Conservation (phyloP, 1,140 invertebrate genomes). For the Dendroctonus valens region DNA sequence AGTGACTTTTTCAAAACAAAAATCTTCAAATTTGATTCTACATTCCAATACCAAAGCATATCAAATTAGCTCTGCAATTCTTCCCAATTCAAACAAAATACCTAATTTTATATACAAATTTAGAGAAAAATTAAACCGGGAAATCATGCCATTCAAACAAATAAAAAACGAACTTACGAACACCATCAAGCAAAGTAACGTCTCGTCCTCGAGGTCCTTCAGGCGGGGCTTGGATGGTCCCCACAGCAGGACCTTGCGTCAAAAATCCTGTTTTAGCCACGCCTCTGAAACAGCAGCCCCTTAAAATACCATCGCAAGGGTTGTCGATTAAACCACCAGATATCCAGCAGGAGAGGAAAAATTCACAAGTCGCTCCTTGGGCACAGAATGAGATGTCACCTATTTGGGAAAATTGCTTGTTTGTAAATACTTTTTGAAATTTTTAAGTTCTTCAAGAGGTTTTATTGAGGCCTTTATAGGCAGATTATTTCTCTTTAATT, state of each 20-base stretch:
- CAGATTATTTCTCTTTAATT: background rate
- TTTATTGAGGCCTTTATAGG: background rate
- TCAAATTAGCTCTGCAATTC: too few relatives aligned
- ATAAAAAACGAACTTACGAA: constrained; percentile 34
- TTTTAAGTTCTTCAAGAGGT: background rate
- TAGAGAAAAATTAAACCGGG: constrained; percentile 5
- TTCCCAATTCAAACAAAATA: too few relatives aligned
- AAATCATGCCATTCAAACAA: constrained; percentile 25
- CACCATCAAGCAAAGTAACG: constrained; percentile 49
- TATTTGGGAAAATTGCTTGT: constrained; percentile 15
- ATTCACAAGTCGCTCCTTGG: constrained; percentile 81
- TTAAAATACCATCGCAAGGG: constrained; percentile 78
- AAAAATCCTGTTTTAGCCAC: constrained; percentile 69
- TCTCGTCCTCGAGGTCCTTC: constrained; percentile 48
- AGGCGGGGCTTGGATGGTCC: constrained; percentile 56
- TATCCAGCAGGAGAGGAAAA: constrained; percentile 91
- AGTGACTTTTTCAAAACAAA: too few relatives aligned
- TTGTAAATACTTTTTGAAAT: background rate
- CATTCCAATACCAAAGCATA: too few relatives aligned
- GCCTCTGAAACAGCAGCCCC: constrained; percentile 82
- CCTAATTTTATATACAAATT: background rate
- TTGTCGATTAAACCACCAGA: constrained; percentile 83
- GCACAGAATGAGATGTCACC: constrained; percentile 55
- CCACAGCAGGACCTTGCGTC: constrained; percentile 60
- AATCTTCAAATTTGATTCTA: too few relatives aligned